Evolutionary conservation across 2,797 vertebrate species (phyloP).

Genomic region (Falco novaeseelandiae): DNA sequence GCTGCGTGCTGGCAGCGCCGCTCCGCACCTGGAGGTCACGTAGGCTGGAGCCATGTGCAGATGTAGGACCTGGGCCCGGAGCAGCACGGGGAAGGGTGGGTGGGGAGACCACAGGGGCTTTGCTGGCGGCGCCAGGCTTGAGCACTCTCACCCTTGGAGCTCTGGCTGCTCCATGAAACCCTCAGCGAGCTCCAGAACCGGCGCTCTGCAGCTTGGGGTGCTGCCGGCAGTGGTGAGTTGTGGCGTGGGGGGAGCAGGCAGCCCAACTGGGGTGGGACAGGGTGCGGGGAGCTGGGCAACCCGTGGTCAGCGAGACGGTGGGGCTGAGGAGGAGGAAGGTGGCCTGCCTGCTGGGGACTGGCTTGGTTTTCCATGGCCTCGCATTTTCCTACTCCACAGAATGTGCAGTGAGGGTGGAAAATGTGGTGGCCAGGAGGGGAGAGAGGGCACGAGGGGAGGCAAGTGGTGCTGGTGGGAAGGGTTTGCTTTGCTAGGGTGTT

Average conservation of each 20-base stretch:
- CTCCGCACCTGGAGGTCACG: too few species aligned
- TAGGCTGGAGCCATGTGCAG: background rate
- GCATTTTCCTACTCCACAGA: slow-evolving; percentile 46
- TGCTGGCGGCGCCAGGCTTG: rapidly evolving
- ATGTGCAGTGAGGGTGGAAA: slow-evolving; percentile 15
- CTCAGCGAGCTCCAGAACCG: rapidly evolving
- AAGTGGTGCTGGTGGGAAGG: rapidly evolving
- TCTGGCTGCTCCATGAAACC: background rate
- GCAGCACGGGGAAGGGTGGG: background rate
- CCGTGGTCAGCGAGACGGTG: background rate
- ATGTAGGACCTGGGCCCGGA: background rate
- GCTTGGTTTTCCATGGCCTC: slow-evolving; percentile 54
- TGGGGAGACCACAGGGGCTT: background rate
- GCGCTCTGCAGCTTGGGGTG: rapidly evolving
- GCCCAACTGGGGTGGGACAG: rapidly evolving
- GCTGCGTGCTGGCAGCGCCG: rapidly evolving
- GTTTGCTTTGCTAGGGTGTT: background rate
- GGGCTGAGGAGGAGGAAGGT: background rate
- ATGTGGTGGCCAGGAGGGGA: background rate
- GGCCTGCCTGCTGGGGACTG: background rate
- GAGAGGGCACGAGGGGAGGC: background rate
- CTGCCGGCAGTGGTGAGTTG: background rate
- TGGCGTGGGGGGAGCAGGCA: rapidly evolving
- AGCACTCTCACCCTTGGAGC: background rate
- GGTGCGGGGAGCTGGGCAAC: background rate